Evolutionary conservation across 2,888 invertebrate genomes (phyloP), one percentile per base, ranked within the genome.

Genomic region (Sesia bembeciformis): DNA sequence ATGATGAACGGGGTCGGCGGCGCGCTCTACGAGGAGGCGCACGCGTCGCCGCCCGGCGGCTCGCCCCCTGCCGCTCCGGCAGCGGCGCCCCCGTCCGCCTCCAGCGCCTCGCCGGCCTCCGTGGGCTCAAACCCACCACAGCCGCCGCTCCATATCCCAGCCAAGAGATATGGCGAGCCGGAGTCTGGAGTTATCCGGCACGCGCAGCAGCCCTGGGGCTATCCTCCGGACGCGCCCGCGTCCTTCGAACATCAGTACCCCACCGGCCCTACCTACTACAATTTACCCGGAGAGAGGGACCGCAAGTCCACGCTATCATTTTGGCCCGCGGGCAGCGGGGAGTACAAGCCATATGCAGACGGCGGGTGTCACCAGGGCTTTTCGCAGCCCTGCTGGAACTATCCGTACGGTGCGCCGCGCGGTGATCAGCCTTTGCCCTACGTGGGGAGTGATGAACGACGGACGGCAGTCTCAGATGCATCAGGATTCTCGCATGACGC

Each of bases 131-230:
- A 93, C 84, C 92, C 94, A 58, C 93, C 93, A 58, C 93, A 93
- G 72, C 95, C 95, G 61, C 94, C 94, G 58, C 91, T 97, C 61
- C 96, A 97, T 90, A 96, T 97, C 86, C 97, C 96, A 64, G 96
- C 96, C 73, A 96, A 97, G 86, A 91, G 96, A 66, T 94, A 90
- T 76, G 46, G 46, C 4, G 90, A 90, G 62, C 91, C 91, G 57
- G 92, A 92, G 72, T 92, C 93, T 53, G 93, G 94, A 51, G 95
- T 95, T 71, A 95, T 95, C 72, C 90, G 95, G 64, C 94, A 95
- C 86, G 93, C 94, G 67, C 93, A 93, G 65, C 92, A 91, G 65
- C 90, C 93, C 58, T 94, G 94, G 94, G 93, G 92, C 70, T 94
- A 94, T 79, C 93, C 93, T 40, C 93, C 94, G 0, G 91, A 92